Conservation (phyloP, 1,140 invertebrate species). For the Nomia melanderi region DNA sequence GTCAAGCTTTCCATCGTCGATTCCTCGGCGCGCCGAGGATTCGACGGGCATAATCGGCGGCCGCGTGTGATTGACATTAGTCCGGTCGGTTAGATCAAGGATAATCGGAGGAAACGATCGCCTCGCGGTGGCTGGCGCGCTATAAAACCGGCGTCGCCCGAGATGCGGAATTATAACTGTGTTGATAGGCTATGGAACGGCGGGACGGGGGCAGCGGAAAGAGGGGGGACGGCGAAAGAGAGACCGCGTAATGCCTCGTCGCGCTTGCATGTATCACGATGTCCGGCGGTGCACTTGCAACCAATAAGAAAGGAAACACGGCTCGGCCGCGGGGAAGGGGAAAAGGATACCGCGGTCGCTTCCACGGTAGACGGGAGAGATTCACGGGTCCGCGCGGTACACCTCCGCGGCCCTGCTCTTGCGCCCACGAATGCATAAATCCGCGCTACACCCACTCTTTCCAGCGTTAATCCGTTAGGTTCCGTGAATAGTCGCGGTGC, state of each 20-base stretch:
- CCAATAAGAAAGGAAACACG: constrained; percentile 34
- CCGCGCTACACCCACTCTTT: constrained; percentile 53
- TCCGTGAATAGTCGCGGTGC: constrained; percentile 60
- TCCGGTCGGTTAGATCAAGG: constrained; percentile 67
- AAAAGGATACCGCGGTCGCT: constrained; percentile 51
- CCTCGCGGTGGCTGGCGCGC: constrained; percentile 64
- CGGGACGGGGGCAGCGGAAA: background rate
- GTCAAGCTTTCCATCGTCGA: background rate
- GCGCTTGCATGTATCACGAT: constrained; percentile 69
- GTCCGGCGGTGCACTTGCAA: constrained; percentile 58
- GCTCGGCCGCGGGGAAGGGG: constrained; percentile 43
- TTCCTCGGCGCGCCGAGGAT: background rate
- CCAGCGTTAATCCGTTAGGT: constrained; percentile 68
- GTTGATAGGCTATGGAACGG: constrained; percentile 43
- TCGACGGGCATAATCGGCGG: constrained; percentile 43
- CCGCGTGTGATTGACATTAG: constrained; percentile 60
- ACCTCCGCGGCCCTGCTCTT: constrained; percentile 46
- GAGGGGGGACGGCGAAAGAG: constrained; percentile 31
- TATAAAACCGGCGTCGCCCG: constrained; percentile 71
- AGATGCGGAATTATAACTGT: constrained; percentile 73
- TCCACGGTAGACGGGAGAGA: constrained; percentile 61
- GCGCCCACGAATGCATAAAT: constrained; percentile 62
- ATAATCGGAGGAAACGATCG: constrained; percentile 72
- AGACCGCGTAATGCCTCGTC: constrained; percentile 62
- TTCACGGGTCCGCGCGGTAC: constrained; percentile 42